A percentile compares a stretch with the other conserved stretches of the same genome.
These are phyloP conservation scores for Alethe diademata DNA, from an alignment of 2,113 vertebrate genomes.

Conservation along the genomic window DNA sequence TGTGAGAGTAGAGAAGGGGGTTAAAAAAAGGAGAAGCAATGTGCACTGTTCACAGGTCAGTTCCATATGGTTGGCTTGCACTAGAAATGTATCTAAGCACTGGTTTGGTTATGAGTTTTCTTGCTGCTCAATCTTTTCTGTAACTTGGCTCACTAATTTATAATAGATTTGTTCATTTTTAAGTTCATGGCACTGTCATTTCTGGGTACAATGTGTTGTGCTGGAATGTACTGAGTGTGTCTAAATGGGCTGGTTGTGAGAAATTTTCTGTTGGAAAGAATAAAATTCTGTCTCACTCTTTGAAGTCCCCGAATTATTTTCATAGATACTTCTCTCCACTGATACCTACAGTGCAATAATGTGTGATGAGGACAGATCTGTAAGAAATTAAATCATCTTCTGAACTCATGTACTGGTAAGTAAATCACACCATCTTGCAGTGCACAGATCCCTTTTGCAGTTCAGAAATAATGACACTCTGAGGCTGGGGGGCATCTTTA, in stretches of 20 bases:
- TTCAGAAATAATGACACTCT: neutral
- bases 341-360: neutral
- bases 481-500: neutral
- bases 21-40: neutral
- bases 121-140: conserved; percentile 34
- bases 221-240: conserved; percentile 5
- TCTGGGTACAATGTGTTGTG: neutral
- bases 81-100: conserved; percentile 25
- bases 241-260: conserved; percentile 46
- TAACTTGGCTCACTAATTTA: conserved; percentile 28
- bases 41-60: neutral
- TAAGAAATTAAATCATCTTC: neutral
- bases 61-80: neutral
- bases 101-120: conserved; percentile 16
- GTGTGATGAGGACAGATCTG: neutral
- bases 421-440: neutral
- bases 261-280: conserved; percentile 55
- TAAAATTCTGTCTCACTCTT: conserved; percentile 45
- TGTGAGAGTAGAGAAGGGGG: neutral
- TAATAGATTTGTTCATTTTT: conserved; percentile 36
- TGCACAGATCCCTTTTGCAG: neutral
- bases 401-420: neutral
- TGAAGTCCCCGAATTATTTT: neutral
- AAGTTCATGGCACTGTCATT: conserved; percentile 2
- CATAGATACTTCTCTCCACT: neutral